phyloP scores from a whole-genome alignment of 2,113 vertebrate genomes.

The Todiramphus chloris region DNA sequence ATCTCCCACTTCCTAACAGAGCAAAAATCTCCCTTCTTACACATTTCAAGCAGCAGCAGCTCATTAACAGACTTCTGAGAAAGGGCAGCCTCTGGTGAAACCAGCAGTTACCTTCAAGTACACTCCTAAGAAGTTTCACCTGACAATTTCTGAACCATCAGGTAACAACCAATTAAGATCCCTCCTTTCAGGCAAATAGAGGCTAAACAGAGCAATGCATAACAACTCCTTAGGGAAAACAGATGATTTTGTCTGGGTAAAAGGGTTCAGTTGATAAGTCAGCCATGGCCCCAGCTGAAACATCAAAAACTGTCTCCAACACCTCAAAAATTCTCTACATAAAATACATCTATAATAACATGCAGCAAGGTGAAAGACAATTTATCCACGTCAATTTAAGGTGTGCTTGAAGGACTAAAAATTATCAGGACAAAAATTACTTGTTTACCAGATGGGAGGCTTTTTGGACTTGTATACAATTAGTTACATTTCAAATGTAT shows the following conservation, averaged over 20 bases:
- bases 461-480: background rate
- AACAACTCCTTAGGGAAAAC: background rate
- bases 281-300: background rate
- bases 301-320: rapidly evolving
- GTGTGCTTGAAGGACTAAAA: background rate
- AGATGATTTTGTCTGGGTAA: background rate
- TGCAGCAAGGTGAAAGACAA: background rate
- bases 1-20: background rate
- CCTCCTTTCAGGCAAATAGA: background rate
- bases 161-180: background rate
- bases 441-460: background rate
- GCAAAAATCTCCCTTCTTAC: background rate
- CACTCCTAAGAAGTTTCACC: background rate
- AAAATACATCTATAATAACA: background rate
- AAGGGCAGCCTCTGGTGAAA: background rate
- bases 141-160: background rate
- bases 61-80: background rate
- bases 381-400: background rate
- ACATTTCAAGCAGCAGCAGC: background rate
- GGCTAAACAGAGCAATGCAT: background rate
- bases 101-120: background rate
- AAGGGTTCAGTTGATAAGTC: background rate
- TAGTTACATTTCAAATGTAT: background rate
- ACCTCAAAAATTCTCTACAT: background rate
- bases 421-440: background rate